Conservation (phyloP, 2,888 invertebrate species). For the Galerucella pusilla region DNA sequence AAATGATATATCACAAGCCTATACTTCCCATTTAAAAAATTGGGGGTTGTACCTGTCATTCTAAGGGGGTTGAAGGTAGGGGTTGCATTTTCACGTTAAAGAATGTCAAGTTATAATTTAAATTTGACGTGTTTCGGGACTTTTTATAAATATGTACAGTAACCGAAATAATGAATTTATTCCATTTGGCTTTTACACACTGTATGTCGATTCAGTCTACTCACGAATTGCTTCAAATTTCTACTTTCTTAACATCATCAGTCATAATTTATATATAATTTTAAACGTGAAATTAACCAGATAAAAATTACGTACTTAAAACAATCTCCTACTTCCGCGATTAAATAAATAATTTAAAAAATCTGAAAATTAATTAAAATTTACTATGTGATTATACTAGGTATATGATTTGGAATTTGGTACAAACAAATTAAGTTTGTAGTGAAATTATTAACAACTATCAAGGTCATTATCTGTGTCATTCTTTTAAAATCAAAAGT, state of each 20-base stretch:
- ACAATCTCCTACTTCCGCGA: background rate
- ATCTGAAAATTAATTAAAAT: background rate
- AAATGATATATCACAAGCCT: no score
- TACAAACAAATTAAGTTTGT: background rate
- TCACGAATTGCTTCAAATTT: background rate
- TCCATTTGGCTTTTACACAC: no score
- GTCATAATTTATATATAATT: background rate
- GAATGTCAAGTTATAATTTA: no score
- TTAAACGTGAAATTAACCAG: background rate
- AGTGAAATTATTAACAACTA: background rate
- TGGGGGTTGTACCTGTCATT: no score
- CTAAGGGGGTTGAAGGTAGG: no score
- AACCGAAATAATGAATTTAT: no score
- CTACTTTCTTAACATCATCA: background rate
- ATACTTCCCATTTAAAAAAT: no score
- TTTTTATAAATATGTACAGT: no score
- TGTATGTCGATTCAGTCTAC: background rate
- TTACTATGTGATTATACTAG: no score
- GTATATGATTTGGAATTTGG: background rate
- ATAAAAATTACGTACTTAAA: background rate
- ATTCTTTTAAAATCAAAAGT: conserved; percentile 25
- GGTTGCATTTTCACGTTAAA: no score
- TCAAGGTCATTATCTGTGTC: conserved; percentile 25
- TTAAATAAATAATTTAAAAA: background rate
- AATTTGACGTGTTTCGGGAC: no score